A percentile compares a stretch with the other conserved stretches of the same genome.
phyloP scores from a whole-genome alignment of 2,888 invertebrate genomes.

The Hylaea fasciaria region DNA sequence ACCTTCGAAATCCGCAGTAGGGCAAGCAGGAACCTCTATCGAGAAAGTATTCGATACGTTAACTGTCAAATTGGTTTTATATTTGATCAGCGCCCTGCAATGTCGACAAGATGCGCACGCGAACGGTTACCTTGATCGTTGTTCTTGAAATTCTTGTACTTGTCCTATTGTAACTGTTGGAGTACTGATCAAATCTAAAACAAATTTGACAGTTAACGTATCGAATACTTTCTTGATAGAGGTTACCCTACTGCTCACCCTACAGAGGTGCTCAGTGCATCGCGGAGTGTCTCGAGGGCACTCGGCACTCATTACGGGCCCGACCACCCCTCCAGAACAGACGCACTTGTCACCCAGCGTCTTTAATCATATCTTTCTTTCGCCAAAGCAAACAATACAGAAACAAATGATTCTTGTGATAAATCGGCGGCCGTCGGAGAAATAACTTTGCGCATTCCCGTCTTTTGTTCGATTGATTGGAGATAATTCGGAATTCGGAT shows the following conservation, averaged over 20 bases:
- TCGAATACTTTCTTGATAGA: too few species aligned
- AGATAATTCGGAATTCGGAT: constrained; percentile 70
- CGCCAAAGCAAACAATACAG: constrained; percentile 58
- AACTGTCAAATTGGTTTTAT: too few species aligned
- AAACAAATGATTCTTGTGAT: constrained; percentile 72
- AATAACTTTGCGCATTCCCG: constrained; percentile 66
- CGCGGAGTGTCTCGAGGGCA: constrained; percentile 30
- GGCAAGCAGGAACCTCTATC: too few species aligned
- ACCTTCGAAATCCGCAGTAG: constrained; percentile 15
- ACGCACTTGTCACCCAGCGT: constrained; percentile 31
- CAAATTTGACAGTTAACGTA: too few species aligned
- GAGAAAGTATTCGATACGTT: too few species aligned
- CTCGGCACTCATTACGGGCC: constrained; percentile 53
- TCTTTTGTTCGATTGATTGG: constrained; percentile 78
- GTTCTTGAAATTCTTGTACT: too few species aligned
- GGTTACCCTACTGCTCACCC: too few species aligned
- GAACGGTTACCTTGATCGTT: too few species aligned
- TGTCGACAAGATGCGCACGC: too few species aligned
- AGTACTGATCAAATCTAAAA: too few species aligned
- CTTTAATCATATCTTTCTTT: constrained; percentile 44
- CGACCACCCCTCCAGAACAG: constrained; percentile 37
- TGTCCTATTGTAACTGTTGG: too few species aligned
- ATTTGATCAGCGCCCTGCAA: too few species aligned
- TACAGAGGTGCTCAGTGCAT: constrained; percentile 30
- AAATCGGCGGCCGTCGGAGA: constrained; percentile 64